phyloP scores from a whole-genome alignment of 2,888 invertebrate species.

The Eilema griseolum region DNA sequence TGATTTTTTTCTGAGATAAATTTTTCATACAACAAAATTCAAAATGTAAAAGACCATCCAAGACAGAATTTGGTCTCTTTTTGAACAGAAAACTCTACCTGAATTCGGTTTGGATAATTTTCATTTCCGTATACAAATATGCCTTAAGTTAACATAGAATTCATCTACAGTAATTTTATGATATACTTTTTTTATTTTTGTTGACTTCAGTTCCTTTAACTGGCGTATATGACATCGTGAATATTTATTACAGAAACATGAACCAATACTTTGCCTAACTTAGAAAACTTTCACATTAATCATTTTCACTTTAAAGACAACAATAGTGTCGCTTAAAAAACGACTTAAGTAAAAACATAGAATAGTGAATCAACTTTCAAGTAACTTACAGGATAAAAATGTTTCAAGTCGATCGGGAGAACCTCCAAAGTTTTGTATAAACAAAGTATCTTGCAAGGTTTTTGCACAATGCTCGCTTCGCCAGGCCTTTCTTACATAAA shows the following conservation, averaged over 20 bases:
- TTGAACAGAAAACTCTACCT: background rate
- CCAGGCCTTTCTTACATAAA: constrained; percentile 47
- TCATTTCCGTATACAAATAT: background rate
- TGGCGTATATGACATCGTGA: background rate
- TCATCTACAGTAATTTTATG: background rate
- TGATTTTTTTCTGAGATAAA: background rate
- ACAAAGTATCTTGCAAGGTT: constrained; percentile 49
- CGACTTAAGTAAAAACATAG: constrained; percentile 31
- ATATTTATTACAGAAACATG: background rate
- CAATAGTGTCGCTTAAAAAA: constrained; percentile 31
- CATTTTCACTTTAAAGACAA: background rate
- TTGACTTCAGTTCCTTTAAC: background rate
- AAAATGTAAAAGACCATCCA: background rate
- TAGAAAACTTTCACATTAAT: background rate
- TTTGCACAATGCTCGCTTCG: constrained; percentile 51
- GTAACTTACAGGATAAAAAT: constrained; percentile 52
- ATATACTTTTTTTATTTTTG: background rate
- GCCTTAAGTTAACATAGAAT: background rate
- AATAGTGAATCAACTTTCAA: constrained; percentile 52
- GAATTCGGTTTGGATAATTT: background rate
- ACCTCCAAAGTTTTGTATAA: constrained; percentile 50
- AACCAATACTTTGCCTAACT: too few relatives aligned
- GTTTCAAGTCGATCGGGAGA: constrained; percentile 46
- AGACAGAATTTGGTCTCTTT: background rate
- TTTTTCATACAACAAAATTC: background rate